These are phyloP conservation scores for Arenaria interpres DNA, from an alignment of 2,113 vertebrate genomes.

Conservation along the genomic window DNA sequence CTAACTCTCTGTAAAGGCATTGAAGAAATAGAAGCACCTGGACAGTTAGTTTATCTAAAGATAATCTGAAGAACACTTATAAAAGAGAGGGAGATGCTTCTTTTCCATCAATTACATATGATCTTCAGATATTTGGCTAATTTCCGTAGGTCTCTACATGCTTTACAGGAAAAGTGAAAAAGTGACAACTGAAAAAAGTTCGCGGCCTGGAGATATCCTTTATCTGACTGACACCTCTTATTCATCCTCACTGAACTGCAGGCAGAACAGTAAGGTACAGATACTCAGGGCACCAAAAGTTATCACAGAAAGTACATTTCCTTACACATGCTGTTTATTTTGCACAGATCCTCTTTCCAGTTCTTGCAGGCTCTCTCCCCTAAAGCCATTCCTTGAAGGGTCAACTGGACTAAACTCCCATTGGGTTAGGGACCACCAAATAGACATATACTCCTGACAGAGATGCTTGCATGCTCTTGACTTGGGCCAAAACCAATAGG, in stretches of 20 bases:
- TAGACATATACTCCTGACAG: fast-evolving
- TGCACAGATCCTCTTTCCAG: background rate
- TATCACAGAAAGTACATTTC: background rate
- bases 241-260: background rate
- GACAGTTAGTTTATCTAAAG: background rate
- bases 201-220: background rate
- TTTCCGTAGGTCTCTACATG: background rate
- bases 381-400: background rate
- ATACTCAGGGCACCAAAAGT: background rate
- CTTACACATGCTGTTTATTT: background rate
- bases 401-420: background rate
- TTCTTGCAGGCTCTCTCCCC: background rate
- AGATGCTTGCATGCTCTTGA: background rate
- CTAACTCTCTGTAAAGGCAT: background rate
- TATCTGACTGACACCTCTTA: background rate
- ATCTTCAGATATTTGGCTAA: background rate
- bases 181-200: background rate
- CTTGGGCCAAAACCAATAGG: too few species aligned
- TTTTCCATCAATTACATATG: background rate
- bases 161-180: background rate
- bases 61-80: background rate
- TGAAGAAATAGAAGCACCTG: background rate
- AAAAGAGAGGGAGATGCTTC: background rate
- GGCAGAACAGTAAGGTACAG: background rate
- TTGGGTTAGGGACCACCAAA: background rate